These are phyloP conservation scores for Callospermophilus lateralis DNA, from an alignment of 2,113 vertebrate genomes.

Conservation along the genomic window DNA sequence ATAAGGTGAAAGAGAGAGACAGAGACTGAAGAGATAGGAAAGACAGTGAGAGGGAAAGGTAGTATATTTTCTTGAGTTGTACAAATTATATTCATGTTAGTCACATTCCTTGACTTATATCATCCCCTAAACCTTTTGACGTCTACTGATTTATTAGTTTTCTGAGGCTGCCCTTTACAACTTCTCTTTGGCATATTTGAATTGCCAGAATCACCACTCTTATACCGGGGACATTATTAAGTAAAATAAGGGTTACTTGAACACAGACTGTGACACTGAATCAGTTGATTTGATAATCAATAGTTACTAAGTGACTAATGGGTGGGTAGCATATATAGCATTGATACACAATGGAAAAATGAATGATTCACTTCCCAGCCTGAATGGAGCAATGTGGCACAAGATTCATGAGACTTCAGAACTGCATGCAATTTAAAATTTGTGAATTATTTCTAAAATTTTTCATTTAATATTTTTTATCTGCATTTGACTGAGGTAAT, in stretches of 20 bases:
- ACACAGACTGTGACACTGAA: neutral
- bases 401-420: neutral
- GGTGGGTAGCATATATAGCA: fast-evolving
- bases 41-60: no score
- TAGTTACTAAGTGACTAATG: neutral
- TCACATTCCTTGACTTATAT: neutral
- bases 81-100: neutral
- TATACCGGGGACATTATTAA: neutral
- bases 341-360: neutral
- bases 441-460: neutral
- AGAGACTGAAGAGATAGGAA: neutral
- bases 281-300: neutral
- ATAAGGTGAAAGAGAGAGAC: neutral
- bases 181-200: neutral
- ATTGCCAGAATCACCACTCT: neutral
- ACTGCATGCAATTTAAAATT: neutral
- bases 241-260: neutral
- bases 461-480: neutral
- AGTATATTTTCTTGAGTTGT: neutral
- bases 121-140: neutral
- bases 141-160: neutral
- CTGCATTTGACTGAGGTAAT: neutral
- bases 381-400: neutral
- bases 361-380: neutral
- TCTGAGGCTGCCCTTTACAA: neutral